phyloP scores from a whole-genome alignment of 2,113 vertebrate species.

The Rhinopomastus cyanomelas region DNA sequence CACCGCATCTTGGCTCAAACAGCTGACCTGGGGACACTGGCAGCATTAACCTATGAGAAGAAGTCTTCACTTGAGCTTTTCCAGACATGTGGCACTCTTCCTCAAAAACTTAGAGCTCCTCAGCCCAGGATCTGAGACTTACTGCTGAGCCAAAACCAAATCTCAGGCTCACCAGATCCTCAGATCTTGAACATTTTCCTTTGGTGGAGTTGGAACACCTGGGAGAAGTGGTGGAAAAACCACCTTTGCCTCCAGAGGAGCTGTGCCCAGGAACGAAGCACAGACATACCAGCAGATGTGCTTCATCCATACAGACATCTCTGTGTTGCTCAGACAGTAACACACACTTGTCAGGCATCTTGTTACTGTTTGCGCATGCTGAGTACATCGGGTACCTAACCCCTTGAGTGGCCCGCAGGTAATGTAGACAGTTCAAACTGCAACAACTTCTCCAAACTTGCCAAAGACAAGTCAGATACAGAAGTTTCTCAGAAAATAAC shows the following conservation, averaged over 20 bases:
- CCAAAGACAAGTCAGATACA: fast-evolving
- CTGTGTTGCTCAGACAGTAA: background rate
- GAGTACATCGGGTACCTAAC: background rate
- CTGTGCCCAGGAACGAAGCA: background rate
- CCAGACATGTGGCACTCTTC: background rate
- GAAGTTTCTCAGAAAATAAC: background rate
- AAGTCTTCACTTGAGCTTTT: background rate
- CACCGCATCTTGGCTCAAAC: background rate
- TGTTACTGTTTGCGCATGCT: background rate
- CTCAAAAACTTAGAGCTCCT: background rate
- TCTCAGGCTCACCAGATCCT: background rate
- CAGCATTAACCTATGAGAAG: background rate
- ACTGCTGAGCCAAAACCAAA: background rate
- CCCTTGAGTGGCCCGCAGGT: background rate
- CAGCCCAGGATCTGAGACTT: background rate
- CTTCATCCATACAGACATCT: background rate
- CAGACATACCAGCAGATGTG: background rate
- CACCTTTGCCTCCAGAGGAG: background rate
- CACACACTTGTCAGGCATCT: background rate
- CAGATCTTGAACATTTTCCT: background rate
- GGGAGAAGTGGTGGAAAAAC: background rate
- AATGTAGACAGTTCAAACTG: background rate
- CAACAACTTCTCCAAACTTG: background rate
- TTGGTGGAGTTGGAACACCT: background rate
- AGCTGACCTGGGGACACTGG: background rate